phyloP scores from a whole-genome alignment of 2,113 vertebrate genomes.

The Indicator indicator region DNA sequence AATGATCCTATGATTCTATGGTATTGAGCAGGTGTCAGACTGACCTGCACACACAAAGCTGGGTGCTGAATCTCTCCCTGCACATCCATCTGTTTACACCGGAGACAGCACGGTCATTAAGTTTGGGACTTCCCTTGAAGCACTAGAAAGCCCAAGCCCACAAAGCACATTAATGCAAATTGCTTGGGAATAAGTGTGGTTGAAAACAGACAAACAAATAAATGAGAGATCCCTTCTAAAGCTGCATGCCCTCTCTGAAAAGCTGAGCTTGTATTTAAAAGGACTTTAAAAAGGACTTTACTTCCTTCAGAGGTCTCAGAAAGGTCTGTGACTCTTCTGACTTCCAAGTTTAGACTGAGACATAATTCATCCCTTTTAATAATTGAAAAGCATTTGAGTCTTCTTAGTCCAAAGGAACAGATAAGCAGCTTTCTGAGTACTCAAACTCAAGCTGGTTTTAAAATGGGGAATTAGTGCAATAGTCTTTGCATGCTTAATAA shows the following conservation, averaged over 20 bases:
- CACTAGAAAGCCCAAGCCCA: neutral
- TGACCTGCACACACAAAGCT: accelerated
- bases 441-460: conserved; percentile 43
- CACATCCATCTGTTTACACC: neutral
- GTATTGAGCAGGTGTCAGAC: neutral
- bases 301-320: neutral
- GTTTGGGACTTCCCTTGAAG: neutral
- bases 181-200: neutral
- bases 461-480: conserved; percentile 12
- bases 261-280: neutral
- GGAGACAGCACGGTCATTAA: neutral
- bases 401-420: conserved; percentile 48
- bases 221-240: neutral
- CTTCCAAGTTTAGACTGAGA: neutral
- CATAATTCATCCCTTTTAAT: conserved; percentile 53
- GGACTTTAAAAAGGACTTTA: neutral
- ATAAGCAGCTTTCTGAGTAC: conserved; percentile 60
- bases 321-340: neutral
- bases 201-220: neutral
- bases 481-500: neutral
- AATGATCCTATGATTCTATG: no score
- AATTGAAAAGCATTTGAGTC: conserved; percentile 49
- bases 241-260: neutral
- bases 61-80: accelerated
- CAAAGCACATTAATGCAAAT: neutral